Evolutionary conservation across 2,797 vertebrate species (phyloP), one percentile per base, ranked within the genome.

Genomic region (Ctenopoma multispine): DNA sequence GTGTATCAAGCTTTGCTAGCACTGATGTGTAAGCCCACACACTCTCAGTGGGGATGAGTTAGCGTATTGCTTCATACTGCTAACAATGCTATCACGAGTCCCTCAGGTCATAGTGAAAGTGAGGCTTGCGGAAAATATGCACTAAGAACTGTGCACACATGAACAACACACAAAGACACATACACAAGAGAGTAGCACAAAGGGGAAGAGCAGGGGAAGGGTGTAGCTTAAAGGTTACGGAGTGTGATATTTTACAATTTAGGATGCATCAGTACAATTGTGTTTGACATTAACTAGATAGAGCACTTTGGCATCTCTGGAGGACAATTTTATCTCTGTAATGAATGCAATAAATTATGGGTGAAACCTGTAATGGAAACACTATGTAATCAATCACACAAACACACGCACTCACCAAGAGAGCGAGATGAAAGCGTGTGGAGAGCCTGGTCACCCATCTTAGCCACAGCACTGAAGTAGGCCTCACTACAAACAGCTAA

Each of bases 361-460:
- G 10, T 29, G 17, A 70, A 55, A 58, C 29, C 53, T 81, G 57
- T 65, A 17, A 51, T 49, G 29, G 21, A 46, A 29, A 64, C 50
- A 67, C 36, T 34, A 10, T 76, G 4, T 66, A 21, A 76, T 71
- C 40, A 50, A 43, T 73, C 53, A 5, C 18, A 75, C 53, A 57
- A 7, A 53, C 18, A 58, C 43, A 63, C 54, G 61, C 27, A 63
- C 95, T 95, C 93, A 98, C 97, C 97, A 50, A 99, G 90, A 48
- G 96, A 90, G 18, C 93, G 95, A 0, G 97, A 97, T n/a, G 96
- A 96, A 46, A 96, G 90, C 1, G 96, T 97, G 87, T 96, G 95
- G 59, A 99, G 86, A 0, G 97, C 97, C 81, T 95, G 96, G 80
- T 97, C 96, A 7, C 96, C 97, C 72, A 98, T 96, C 90, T 97